Conservation (phyloP, 1,140 invertebrate genomes). For the Dendrolimus punctatus region DNA sequence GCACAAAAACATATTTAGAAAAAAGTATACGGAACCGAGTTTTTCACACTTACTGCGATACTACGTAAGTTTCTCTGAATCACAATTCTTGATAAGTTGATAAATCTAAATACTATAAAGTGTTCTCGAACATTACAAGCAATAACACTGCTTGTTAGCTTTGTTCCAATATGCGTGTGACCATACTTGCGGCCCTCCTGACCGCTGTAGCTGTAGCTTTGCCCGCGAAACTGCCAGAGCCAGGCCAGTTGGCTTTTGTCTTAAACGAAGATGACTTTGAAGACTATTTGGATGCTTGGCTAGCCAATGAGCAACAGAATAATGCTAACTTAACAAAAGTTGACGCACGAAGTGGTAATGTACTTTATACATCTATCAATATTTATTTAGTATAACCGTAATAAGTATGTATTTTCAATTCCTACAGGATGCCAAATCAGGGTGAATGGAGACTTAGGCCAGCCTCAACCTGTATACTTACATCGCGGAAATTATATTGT, state of each 20-base stretch:
- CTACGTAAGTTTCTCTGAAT: too few species aligned
- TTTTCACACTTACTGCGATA: too few species aligned
- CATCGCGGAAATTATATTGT: slow-evolving; percentile 30
- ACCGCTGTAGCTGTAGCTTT: slow-evolving; percentile 13
- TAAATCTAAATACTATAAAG: too few species aligned
- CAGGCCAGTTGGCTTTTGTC: slow-evolving; percentile 34
- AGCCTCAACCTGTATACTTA: slow-evolving; percentile 51
- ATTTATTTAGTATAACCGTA: too few species aligned
- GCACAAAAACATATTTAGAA: too few species aligned
- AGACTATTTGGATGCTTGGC: slow-evolving; percentile 51
- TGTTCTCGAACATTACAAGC: too few species aligned
- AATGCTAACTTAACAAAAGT: slow-evolving; percentile 26
- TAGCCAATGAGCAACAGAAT: slow-evolving; percentile 31
- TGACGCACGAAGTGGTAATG: slow-evolving; percentile 33
- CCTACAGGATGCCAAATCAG: slow-evolving; percentile 39
- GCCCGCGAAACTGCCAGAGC: slow-evolving; percentile 28
- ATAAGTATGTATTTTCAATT: too few species aligned
- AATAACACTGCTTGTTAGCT: too few species aligned
- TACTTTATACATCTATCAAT: slow-evolving; percentile 1
- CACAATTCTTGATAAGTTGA: too few species aligned
- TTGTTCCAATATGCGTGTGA: slow-evolving; percentile 14
- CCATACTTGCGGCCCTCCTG: slow-evolving; percentile 9
- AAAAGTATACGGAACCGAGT: too few species aligned
- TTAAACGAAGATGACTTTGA: slow-evolving; percentile 56
- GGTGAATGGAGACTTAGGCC: slow-evolving; percentile 53